Evolutionary conservation across 2,113 vertebrate species (phyloP).

Genomic region (Hylia prasina): DNA sequence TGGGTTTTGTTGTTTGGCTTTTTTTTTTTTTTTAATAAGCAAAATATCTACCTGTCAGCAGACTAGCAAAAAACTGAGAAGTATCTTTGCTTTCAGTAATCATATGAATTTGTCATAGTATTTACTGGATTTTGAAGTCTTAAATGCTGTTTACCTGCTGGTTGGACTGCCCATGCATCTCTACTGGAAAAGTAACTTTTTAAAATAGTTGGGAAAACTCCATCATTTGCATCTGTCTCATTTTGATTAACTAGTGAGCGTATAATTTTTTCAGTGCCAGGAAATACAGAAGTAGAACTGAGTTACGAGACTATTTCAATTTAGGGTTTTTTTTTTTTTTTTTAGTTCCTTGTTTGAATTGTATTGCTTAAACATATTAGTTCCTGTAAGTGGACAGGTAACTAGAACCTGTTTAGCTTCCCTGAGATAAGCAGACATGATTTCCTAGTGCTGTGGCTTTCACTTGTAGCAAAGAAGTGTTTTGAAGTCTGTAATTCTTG

Average conservation of each 20-base stretch:
- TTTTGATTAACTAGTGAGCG: neutral
- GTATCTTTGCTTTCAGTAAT: neutral
- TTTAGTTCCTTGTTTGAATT: neutral
- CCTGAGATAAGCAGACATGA: conserved; percentile 10
- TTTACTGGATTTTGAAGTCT: neutral
- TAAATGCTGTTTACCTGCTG: neutral
- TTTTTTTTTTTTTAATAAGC: neutral
- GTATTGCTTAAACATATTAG: neutral
- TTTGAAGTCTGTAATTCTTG: conserved; percentile 35
- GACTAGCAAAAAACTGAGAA: neutral
- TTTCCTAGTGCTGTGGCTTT: conserved; percentile 31
- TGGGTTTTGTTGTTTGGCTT: neutral
- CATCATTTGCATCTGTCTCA: neutral
- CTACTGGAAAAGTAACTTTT: neutral
- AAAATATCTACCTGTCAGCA: neutral
- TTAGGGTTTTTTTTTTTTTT: neutral
- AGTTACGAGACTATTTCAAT: neutral
- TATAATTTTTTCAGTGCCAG: neutral
- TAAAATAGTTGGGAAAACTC: neutral
- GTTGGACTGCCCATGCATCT: neutral
- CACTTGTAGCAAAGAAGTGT: neutral
- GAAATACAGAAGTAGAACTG: neutral
- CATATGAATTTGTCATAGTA: neutral
- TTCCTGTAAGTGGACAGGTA: neutral
- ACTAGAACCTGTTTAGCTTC: conserved; percentile 24